Evolutionary conservation across 2,888 invertebrate species (phyloP), one percentile per base, ranked within the genome.

Genomic region (Invenusta paracnida): DNA sequence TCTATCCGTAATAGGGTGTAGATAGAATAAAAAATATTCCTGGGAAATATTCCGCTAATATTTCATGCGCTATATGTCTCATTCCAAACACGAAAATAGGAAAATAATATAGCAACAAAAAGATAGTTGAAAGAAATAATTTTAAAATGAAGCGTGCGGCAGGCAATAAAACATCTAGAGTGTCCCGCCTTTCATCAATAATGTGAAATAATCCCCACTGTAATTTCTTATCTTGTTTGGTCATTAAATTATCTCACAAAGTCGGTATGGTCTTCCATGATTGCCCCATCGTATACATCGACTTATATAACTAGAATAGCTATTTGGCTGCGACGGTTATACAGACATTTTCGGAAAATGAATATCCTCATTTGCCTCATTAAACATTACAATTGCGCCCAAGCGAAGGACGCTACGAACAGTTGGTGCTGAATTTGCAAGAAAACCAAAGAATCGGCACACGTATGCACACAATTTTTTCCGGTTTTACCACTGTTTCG

Each of bases 141-240:
- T 73, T 73, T 73, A n/a, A 23, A 23, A 23, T n/a, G 17, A 17
- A 2, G 73, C 73, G 73, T 73, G 73, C 27, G 73, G 23, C 73
- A 73, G 23, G 73, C 73, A 73, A 73, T 73, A 73, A 73, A 73
- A 73, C 73, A 13, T 23, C 11, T n/a, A 73, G 23, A 73, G 27
- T 5, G 73, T 25, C 73, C 73, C 73, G 17, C 73, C 73, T 73
- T 73, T 73, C 73, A 73, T 73, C 73, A 5, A 73, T 73, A 73
- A 73, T 73, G 25, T 73, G 25, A 73, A 73, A 73, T 73, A 73
- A 73, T n/a, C 25, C 23, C 73, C 11, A 73, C 73, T 73, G n/a
- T n/a, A 73, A 73, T 73, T 73, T 73, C 73, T 73, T 73, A 73
- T 73, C 23, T 73, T 2, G 73, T 73, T 73, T 73, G 73, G 73